Percentiles rank a stretch among this genome's conserved stretches.
Evolutionary conservation across 2,797 vertebrate species (phyloP).

Genomic region (Chelon labrosus): DNA sequence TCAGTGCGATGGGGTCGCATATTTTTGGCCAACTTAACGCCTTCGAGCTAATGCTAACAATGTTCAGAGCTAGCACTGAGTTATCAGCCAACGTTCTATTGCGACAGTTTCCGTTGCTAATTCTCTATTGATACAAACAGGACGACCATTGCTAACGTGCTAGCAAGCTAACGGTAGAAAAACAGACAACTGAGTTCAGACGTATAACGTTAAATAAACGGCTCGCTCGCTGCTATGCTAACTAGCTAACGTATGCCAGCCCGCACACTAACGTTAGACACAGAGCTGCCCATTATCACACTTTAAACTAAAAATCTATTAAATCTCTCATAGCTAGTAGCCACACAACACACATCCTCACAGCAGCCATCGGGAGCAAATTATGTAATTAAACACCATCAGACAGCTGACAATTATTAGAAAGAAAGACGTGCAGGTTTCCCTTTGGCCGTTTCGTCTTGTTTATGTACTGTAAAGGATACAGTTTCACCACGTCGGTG

Average conservation of each 20-base stretch:
- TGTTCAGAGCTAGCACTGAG: conserved; percentile 54
- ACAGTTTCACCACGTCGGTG: conserved; percentile 99
- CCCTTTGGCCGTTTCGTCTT: conserved; percentile 98
- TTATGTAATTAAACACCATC: conserved; percentile 5
- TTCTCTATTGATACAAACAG: conserved; percentile 39
- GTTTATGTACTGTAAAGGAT: conserved; percentile 92
- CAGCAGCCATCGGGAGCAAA: conserved; percentile 20
- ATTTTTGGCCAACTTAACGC: conserved; percentile 38
- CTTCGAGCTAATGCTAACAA: conserved; percentile 61
- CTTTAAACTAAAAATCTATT: conserved; percentile 47
- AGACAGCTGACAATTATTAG: conserved; percentile 52
- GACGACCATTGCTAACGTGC: conserved; percentile 8
- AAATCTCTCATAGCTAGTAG: background rate
- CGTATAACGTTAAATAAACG: conserved; percentile 17
- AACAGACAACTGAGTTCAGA: conserved; percentile 23
- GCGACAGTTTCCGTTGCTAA: conserved; percentile 52
- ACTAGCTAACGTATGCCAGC: conserved; percentile 39
- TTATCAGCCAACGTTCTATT: conserved; percentile 42
- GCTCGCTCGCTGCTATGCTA: conserved; percentile 39
- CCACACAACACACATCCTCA: background rate
- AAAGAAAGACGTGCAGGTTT: conserved; percentile 89
- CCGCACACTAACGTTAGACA: conserved; percentile 13
- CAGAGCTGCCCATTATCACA: conserved; percentile 32
- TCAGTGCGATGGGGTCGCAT: conserved; percentile 43
- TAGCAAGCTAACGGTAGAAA: conserved; percentile 37